Conservation (phyloP, 1,140 invertebrate species). For the Cotesia chilonis region DNA sequence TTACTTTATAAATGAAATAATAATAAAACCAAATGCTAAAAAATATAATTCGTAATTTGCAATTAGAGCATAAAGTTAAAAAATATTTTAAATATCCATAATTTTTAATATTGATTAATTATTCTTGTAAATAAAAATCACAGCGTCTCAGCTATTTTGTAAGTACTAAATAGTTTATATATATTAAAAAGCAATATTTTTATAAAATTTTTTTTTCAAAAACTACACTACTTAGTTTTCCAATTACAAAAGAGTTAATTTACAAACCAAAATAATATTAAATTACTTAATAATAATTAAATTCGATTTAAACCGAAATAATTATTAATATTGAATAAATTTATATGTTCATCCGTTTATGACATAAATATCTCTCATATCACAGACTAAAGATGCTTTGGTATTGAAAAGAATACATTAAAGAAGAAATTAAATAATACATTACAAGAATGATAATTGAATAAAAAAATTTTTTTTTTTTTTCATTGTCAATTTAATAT, state of each 20-base stretch:
- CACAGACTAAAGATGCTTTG: slow-evolving; percentile 67
- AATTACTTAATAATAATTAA: not conserved
- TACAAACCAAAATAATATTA: not conserved
- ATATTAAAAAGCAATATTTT: slow-evolving; percentile 14
- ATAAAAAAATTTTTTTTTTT: not conserved
- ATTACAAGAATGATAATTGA: not conserved
- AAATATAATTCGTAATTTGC: not conserved
- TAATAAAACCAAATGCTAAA: not conserved
- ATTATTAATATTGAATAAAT: not conserved
- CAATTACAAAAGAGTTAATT: not conserved
- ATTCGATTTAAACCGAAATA: not conserved
- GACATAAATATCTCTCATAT: slow-evolving; percentile 50
- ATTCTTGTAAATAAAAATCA: slow-evolving; percentile 1
- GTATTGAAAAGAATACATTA: slow-evolving; percentile 56
- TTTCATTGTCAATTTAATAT: slow-evolving; percentile 15
- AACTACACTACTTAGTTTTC: slow-evolving; percentile 4
- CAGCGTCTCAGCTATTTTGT: slow-evolving; percentile 5
- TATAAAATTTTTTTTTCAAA: not conserved
- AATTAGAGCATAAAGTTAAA: not conserved
- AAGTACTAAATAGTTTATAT: not conserved
- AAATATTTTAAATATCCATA: not conserved
- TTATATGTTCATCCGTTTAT: not conserved
- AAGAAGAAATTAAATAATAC: slow-evolving; percentile 10
- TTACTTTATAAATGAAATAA: not conserved
- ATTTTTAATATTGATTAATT: not conserved